Base-by-base conservation (phyloP, 2,797 vertebrate species). In the Characodon lateralis region DNA sequence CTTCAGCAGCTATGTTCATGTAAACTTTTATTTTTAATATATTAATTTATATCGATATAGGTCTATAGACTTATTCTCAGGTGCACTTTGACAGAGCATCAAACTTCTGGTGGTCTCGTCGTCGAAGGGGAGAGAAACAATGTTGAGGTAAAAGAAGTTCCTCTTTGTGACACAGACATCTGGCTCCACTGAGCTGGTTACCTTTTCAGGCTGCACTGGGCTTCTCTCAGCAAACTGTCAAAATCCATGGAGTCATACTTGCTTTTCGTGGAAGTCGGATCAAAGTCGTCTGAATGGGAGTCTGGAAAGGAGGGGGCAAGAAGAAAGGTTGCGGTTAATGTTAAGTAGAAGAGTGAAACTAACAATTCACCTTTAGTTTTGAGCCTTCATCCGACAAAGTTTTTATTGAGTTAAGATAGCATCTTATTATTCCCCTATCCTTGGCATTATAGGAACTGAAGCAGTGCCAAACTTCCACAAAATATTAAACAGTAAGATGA, bases 221-320 rank as follows among this genome's bases (percentile, higher is more conserved):
- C 98, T 95, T 99, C 98, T 93, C 94, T 96, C 89, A 99, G 96
- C 97, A 99, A 98, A 96, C 97, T 99, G 96, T 99, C 98, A 86
- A 99, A 99, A 97, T 99, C 98, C 97, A 99, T 96, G 93, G 97
- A 99, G 97, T 99, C 98, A 85, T 99, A 99, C 95, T 99, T 99
- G 98, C 98, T 99, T 95, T 98, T 98, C 87, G 97, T 97, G 92
- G 97, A 98, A 95, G 98, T 95, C 92, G 98, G 98, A 96, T 99
- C 98, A 95, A 99, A 99, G 96, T 99, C 98, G 82, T 99, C 98
- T 90, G 97, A 97, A 94, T 98, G 97, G 94, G 98, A 97, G 96
- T 99, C 98, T 99, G 94, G 87, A 85, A 48, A 18, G 41, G 43
- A n/a, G 39, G 35, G 22, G 83, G 20, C 5, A n/a, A 46, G 48